Percentiles rank a stretch among this genome's conserved stretches.
These are phyloP conservation scores for Notoglanidium macrostoma DNA, from an alignment of 2,797 vertebrate species.

Conservation along the genomic window DNA sequence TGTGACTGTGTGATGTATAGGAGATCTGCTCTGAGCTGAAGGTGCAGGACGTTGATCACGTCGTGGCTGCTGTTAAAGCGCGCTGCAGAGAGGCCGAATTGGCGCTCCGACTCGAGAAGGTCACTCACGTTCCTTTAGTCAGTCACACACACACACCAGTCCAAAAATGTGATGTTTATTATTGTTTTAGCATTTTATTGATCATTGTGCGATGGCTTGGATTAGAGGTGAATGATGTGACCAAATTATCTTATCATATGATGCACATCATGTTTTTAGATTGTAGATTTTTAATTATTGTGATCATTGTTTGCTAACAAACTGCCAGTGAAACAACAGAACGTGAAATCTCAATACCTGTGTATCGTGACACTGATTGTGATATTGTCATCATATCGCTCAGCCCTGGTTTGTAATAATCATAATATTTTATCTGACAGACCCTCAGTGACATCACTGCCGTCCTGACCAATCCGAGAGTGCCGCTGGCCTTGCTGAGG, in stretches of 20 bases:
- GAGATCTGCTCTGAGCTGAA: conserved; percentile 58
- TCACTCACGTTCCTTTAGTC: background rate
- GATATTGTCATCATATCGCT: background rate
- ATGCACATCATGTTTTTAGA: too few species aligned
- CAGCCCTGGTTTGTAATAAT: background rate
- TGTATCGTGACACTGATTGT: too few species aligned
- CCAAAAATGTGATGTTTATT: too few species aligned
- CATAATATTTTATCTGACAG: conserved; percentile 61
- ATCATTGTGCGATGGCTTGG: background rate
- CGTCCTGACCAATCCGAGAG: conserved; percentile 71
- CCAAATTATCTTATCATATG: background rate
- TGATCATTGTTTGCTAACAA: background rate
- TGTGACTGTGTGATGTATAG: conserved; percentile 27
- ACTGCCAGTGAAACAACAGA: too few species aligned
- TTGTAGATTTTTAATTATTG: too few species aligned
- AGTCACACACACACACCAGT: background rate
- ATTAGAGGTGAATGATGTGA: background rate
- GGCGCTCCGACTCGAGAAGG: conserved; percentile 46
- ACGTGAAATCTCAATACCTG: too few species aligned
- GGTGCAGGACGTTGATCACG: conserved; percentile 41
- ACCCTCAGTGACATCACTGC: conserved; percentile 75
- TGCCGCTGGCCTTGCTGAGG: conserved; percentile 70
- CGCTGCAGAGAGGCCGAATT: conserved; percentile 21
- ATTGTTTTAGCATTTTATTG: background rate
- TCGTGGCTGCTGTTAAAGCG: conserved; percentile 34